Conservation (phyloP, 1,140 invertebrate genomes). For the Andricus grossulariae region DNA sequence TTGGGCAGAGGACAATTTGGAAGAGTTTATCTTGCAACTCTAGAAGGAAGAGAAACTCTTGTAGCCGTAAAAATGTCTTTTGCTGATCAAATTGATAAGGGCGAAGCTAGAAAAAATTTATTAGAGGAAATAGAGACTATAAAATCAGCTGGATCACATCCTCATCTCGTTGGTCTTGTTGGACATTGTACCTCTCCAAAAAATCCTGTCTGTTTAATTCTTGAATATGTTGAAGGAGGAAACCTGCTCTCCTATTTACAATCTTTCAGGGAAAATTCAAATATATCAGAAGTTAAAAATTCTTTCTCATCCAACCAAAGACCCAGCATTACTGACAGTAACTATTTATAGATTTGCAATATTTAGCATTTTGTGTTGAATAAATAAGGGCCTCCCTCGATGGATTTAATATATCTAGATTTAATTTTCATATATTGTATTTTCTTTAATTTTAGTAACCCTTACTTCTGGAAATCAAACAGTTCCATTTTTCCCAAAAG, state of each 20-base stretch:
- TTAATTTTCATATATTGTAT: no score
- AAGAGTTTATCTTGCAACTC: slow-evolving; percentile 80
- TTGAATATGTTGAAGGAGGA: slow-evolving; percentile 88
- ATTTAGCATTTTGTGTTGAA: not conserved
- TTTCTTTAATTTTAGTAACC: not conserved
- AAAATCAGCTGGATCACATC: slow-evolving; percentile 86
- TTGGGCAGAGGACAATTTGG: slow-evolving; percentile 87
- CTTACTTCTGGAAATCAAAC: not conserved
- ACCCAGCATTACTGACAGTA: slow-evolving; percentile 42
- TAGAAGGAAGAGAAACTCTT: slow-evolving; percentile 73
- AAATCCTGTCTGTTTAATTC: slow-evolving; percentile 82
- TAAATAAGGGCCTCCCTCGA: no score
- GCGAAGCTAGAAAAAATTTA: slow-evolving; percentile 81
- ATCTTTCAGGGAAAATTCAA: slow-evolving; percentile 60
- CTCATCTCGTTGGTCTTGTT: slow-evolving; percentile 86
- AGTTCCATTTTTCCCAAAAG: not conserved
- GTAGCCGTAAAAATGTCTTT: slow-evolving; percentile 85
- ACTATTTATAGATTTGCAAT: slow-evolving; percentile 4
- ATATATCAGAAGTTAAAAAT: slow-evolving; percentile 34
- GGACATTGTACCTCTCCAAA: slow-evolving; percentile 85
- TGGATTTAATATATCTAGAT: no score
- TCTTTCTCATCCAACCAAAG: not conserved
- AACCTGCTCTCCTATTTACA: slow-evolving; percentile 83
- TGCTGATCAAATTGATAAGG: slow-evolving; percentile 67
- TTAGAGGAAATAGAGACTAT: slow-evolving; percentile 87